Conservation (phyloP, 2,888 invertebrate genomes). For the Pseudoips prasinana region DNA sequence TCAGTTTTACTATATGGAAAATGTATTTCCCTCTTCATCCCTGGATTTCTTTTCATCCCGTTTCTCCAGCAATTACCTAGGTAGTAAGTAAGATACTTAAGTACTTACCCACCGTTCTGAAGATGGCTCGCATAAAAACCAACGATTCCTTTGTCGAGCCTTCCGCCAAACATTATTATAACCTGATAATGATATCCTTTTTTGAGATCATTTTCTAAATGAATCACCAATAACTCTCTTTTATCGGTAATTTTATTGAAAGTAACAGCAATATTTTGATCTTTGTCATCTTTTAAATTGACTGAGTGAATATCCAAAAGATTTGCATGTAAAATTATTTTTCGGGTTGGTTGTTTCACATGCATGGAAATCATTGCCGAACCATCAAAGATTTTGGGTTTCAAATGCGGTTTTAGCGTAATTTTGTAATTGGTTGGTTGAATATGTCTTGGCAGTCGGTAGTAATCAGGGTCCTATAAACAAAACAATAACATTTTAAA, state of each 20-base stretch:
- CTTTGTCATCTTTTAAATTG: slow-evolving; percentile 30
- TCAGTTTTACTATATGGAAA: too few relatives aligned
- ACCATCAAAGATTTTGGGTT: slow-evolving; percentile 80
- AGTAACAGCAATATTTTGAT: slow-evolving; percentile 16
- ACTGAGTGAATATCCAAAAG: slow-evolving; percentile 71
- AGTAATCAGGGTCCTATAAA: slow-evolving; percentile 44
- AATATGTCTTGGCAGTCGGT: slow-evolving; percentile 79
- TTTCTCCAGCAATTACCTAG: too few relatives aligned
- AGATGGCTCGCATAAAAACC: slow-evolving; percentile 82
- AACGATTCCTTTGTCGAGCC: slow-evolving; percentile 70
- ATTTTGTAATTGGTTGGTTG: slow-evolving; percentile 86
- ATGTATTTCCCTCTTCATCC: too few relatives aligned
- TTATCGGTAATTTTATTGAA: slow-evolving; percentile 31
- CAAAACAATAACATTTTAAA: too few relatives aligned
- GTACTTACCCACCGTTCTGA: slow-evolving; percentile 70
- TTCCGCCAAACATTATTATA: slow-evolving; percentile 75
- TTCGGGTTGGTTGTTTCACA: slow-evolving; percentile 60
- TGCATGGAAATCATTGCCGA: slow-evolving; percentile 72
- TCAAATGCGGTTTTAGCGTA: slow-evolving; percentile 84
- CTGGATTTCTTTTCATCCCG: too few relatives aligned
- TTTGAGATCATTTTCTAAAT: slow-evolving; percentile 46
- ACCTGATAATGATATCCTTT: slow-evolving; percentile 57
- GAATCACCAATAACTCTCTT: slow-evolving; percentile 63
- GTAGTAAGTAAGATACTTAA: too few relatives aligned
- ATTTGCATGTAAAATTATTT: slow-evolving; percentile 83